These are phyloP conservation scores for Rhagologus leucostigma DNA, from an alignment of 2,113 vertebrate species.

Conservation along the genomic window DNA sequence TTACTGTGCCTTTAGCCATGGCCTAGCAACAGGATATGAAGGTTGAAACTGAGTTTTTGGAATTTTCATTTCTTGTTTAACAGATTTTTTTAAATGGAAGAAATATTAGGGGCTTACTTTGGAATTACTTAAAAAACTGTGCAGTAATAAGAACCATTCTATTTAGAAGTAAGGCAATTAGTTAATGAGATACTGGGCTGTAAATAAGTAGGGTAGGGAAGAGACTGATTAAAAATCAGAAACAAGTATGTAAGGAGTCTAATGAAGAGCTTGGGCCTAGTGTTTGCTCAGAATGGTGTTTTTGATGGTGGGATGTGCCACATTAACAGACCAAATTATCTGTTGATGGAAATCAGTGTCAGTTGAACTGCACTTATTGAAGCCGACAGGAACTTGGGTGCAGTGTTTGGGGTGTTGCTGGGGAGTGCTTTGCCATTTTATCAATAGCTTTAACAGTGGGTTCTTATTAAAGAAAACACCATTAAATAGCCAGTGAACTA, in stretches of 20 bases:
- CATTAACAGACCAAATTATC: not conserved
- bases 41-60: not conserved
- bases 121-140: not conserved
- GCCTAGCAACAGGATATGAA: not conserved
- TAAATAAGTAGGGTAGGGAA: not conserved
- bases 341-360: not conserved
- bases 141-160: not conserved
- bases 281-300: not conserved
- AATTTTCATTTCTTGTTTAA: not conserved
- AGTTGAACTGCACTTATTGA: not conserved
- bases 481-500: conserved; percentile 41
- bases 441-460: not conserved
- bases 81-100: not conserved
- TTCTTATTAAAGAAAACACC: conserved; percentile 1
- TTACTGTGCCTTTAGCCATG: not conserved
- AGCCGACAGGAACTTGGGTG: not conserved
- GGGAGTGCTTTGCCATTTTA: not conserved
- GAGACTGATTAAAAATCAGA: not conserved
- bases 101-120: not conserved
- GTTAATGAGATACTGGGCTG: not conserved
- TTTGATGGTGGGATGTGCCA: not conserved
- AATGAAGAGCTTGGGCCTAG: not conserved
- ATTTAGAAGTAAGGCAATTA: not conserved
- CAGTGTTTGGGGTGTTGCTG: not conserved
- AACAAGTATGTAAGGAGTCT: not conserved